Evolutionary conservation across 1,140 invertebrate genomes (phyloP), one percentile per base, ranked within the genome.

Genomic region (Thaumetopoea pityocampa): DNA sequence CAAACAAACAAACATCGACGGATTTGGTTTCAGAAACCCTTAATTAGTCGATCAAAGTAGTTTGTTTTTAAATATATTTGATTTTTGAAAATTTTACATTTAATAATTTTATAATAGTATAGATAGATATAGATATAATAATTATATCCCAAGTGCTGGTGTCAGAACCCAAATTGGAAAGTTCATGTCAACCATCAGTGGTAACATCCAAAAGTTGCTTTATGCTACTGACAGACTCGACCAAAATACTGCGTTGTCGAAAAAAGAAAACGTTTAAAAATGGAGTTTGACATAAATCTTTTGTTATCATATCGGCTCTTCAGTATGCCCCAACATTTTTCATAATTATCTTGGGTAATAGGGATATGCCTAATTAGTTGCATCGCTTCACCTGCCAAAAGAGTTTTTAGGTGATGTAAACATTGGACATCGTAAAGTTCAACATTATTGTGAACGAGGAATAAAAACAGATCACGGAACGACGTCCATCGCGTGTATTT

Each of bases 191-290:
- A 46, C 51, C 51, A 20, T 59, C 51, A 18, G 26, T 36, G 3
- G 51, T 54, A n/a, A 40, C 42, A 32, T 59, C 48, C 27, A 53
- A 19, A 10, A 54, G 18, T 23, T 44, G 20, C 35, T 55, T 60
- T 19, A 60, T 15, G 24, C 29, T 28, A 7, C 6, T 28, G 4
- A 49, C 28, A n/a, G 48, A 37, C 44, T 60, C 48, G 24, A 14
- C 9, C 2, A 6, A 32, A 22, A 55, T 36, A 26, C n/a, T 34
- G 4, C 27, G 36, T 35, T 58, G 50, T 29, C 10, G 26, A 27
- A 58, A 58, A n/a, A n/a, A n/a, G n/a, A 22, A 58, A 40, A 16
- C 37, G 41, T 10, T 45, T 36, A 10, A 36, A 26, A 9, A 29
- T 28, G 29, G 16, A 27, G 10, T 34, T 36, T 7, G 26, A 33